Base-by-base conservation (phyloP, 2,888 invertebrate genomes). In the Ophonus ardosiacus region DNA sequence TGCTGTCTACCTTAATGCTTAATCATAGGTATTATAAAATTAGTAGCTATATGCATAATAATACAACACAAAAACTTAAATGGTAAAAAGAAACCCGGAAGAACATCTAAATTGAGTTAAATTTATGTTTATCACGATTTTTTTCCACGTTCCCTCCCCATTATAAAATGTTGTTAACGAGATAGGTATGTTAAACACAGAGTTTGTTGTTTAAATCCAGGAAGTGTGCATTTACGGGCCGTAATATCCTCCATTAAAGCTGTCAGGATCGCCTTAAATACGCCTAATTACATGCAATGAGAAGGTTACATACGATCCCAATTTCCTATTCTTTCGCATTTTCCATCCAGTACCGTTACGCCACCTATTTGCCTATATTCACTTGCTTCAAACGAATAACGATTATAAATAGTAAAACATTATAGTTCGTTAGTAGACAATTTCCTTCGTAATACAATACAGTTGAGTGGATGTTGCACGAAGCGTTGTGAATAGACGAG, bases 401-500 rank as follows among this genome's bases (percentile, higher is more conserved):
- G 56, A 78, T 78, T 78, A 78, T 78, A 57, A 78, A 78, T 78
- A 78, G 78, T 57, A 15, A 76, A 78, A 43, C 78, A 78, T 78
- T 78, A 78, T 24, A 78, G 57, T 57, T 78, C 57, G 57, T 78
- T 78, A 78, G 56, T 15, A 57, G 78, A 78, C 57, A 78, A 56
- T 78, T 78, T 78, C 56, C 57, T 31, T 7, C 43, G 13, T 51
- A 51, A 57, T 13, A 78, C 24, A 57, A 43, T 74, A 74, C 21
- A 76, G 21, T 78, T 78, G 57, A 57, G 21, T 57, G 15, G 57
- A 57, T 56, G 57, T 57, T 78, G 57, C 65, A 21, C 38, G 59
- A 85, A 86, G 86, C 86, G 82, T 63, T 86, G 85, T 88, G 88
- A 88, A 88, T 88, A 85, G 88, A 80, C 61, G 71, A 86, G 87